Evolutionary conservation across 2,888 invertebrate species (phyloP).

Genomic region (Leucozona laternaria): DNA sequence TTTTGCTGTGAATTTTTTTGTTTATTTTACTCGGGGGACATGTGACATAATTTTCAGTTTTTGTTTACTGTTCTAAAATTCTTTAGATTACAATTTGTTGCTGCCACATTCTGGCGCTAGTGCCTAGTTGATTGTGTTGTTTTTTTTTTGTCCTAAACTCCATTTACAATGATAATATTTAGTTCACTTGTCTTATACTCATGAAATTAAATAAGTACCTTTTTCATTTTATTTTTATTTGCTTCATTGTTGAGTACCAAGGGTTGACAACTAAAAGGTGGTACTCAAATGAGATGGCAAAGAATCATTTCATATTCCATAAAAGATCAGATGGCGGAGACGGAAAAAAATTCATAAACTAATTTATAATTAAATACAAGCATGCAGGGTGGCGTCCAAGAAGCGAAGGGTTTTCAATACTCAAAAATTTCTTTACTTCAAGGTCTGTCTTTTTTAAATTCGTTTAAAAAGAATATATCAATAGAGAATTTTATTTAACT

Average conservation of each 20-base stretch:
- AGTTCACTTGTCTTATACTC: conserved; percentile 35
- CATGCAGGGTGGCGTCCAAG: too few species aligned
- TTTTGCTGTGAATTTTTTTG: neutral
- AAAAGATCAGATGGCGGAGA: too few species aligned
- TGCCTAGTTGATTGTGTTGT: neutral
- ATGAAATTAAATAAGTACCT: neutral
- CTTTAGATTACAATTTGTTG: neutral
- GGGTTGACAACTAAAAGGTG: neutral
- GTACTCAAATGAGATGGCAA: too few species aligned
- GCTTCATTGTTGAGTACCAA: too few species aligned
- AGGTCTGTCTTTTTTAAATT: too few species aligned
- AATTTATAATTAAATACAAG: too few species aligned
- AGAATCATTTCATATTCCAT: too few species aligned
- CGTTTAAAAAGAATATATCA: too few species aligned
- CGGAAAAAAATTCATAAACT: too few species aligned
- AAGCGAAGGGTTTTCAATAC: too few species aligned
- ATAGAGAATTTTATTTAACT: too few species aligned
- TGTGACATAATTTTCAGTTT: conserved; percentile 14
- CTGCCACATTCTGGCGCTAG: neutral
- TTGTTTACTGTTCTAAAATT: neutral
- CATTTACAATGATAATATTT: conserved; percentile 1
- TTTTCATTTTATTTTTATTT: conserved; percentile 13
- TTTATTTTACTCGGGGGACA: neutral
- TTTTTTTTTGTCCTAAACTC: neutral
- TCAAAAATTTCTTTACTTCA: too few species aligned